These are phyloP conservation scores for Tragelaphus eurycerus DNA, from an alignment of 2,797 vertebrate genomes.

Conservation along the genomic window DNA sequence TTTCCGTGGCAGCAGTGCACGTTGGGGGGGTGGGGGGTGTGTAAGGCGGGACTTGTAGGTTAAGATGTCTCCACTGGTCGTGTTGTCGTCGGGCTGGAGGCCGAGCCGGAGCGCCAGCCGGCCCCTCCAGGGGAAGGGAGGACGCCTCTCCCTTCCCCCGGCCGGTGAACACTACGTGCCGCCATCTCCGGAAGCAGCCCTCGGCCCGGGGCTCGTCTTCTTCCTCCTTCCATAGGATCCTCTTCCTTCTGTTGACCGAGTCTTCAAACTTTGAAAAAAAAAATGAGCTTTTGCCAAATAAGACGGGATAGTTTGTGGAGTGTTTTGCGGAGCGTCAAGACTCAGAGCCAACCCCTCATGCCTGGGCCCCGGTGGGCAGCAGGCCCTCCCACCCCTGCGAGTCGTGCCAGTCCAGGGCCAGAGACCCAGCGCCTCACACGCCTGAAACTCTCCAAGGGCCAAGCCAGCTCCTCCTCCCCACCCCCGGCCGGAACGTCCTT, in stretches of 20 bases:
- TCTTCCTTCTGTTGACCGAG: slow-evolving; percentile 50
- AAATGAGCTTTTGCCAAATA: slow-evolving; percentile 81
- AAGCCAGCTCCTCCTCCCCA: neutral
- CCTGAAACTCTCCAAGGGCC: slow-evolving; percentile 19
- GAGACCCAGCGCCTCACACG: neutral
- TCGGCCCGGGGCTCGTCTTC: neutral
- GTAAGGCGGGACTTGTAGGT: slow-evolving; percentile 72
- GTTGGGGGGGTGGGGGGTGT: slow-evolving; percentile 62
- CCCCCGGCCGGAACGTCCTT: neutral
- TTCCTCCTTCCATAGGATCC: slow-evolving; percentile 4
- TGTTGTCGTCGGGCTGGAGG: slow-evolving; percentile 59
- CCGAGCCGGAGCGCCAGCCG: slow-evolving; percentile 49
- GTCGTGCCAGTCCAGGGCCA: neutral
- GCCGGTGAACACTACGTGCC: slow-evolving; percentile 12
- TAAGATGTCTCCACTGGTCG: slow-evolving; percentile 68
- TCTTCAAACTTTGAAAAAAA: slow-evolving; percentile 45
- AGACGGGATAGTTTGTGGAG: slow-evolving; percentile 28
- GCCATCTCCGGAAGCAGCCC: neutral
- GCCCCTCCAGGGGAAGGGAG: slow-evolving; percentile 9
- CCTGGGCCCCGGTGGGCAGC: neutral
- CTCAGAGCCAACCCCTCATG: neutral
- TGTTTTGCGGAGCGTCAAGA: neutral
- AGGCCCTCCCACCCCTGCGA: neutral
- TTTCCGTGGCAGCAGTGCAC: slow-evolving; percentile 70
- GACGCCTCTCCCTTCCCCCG: neutral